phyloP scores from a whole-genome alignment of 2,888 invertebrate species.

The Cephus spinipes region DNA sequence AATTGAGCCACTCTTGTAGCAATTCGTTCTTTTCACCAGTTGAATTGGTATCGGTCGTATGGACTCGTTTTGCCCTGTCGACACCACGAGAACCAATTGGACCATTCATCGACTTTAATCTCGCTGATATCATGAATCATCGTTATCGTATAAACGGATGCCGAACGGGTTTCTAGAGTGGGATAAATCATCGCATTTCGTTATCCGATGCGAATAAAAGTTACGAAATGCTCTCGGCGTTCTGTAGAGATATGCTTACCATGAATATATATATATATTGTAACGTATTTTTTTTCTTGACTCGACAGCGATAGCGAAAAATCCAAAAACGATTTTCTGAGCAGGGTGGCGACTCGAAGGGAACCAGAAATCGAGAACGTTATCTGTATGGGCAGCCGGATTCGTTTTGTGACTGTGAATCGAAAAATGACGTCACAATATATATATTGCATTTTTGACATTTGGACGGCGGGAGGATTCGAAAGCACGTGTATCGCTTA shows the following conservation, averaged over 20 bases:
- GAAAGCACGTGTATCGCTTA: not conserved
- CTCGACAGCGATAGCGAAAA: no score
- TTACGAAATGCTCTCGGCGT: not conserved
- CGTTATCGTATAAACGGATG: slow-evolving; percentile 3
- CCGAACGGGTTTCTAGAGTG: not conserved
- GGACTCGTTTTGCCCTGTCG: not conserved
- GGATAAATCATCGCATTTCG: slow-evolving; percentile 4
- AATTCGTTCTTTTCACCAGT: not conserved
- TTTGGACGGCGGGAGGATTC: not conserved
- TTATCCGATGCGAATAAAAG: not conserved
- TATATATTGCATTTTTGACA: not conserved
- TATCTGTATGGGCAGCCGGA: no score
- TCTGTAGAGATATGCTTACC: not conserved
- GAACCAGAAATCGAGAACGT: no score
- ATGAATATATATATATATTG: not conserved
- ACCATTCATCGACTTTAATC: slow-evolving; percentile 5
- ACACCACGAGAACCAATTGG: not conserved
- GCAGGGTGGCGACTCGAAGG: no score
- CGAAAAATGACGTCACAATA: not conserved
- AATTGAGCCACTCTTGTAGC: not conserved
- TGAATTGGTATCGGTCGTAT: not conserved
- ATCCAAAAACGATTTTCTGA: no score
- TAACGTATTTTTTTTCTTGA: no score
- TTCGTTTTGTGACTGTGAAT: no score
- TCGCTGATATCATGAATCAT: slow-evolving; percentile 3